Conservation (phyloP, 2,888 invertebrate genomes). For the Prostheceraeus crozeri region DNA sequence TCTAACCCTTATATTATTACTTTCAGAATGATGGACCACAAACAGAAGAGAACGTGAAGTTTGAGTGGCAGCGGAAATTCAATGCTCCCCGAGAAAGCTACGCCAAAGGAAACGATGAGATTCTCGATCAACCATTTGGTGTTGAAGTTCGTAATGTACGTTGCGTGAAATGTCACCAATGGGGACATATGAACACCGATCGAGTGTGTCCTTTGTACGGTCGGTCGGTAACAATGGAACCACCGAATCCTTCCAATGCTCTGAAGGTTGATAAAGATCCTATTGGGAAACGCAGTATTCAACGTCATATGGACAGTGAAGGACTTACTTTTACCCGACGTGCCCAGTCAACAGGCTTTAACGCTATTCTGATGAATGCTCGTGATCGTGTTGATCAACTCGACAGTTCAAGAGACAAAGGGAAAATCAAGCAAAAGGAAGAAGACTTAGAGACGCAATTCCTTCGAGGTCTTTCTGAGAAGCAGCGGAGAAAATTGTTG, state of each 20-base stretch:
- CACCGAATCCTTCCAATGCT: no score
- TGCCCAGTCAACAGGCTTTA: conserved; percentile 25
- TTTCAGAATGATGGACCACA: conserved; percentile 31
- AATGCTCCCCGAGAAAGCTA: conserved; percentile 91
- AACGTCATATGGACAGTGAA: conserved; percentile 24
- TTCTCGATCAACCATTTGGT: conserved; percentile 95
- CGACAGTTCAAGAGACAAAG: no score
- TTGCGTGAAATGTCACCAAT: conserved; percentile 96
- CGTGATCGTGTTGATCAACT: background rate
- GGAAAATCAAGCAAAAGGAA: no score
- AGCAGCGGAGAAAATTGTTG: conserved; percentile 75
- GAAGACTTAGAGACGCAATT: conserved; percentile 59
- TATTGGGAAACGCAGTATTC: background rate
- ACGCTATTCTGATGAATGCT: conserved; percentile 16
- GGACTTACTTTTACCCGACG: conserved; percentile 26
- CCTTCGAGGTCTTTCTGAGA: conserved; percentile 70
- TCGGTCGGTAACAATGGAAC: conserved; percentile 42
- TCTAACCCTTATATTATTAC: no score
- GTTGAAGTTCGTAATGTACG: conserved; percentile 73
- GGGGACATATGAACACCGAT: conserved; percentile 89
- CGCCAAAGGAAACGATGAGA: conserved; percentile 83
- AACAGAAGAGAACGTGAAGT: conserved; percentile 79
- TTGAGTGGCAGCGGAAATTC: conserved; percentile 98
- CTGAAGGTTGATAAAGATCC: background rate
- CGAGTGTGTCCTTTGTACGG: conserved; percentile 86